Evolutionary conservation across 2,888 invertebrate species (phyloP).

Genomic region (Corbicula japonica): DNA sequence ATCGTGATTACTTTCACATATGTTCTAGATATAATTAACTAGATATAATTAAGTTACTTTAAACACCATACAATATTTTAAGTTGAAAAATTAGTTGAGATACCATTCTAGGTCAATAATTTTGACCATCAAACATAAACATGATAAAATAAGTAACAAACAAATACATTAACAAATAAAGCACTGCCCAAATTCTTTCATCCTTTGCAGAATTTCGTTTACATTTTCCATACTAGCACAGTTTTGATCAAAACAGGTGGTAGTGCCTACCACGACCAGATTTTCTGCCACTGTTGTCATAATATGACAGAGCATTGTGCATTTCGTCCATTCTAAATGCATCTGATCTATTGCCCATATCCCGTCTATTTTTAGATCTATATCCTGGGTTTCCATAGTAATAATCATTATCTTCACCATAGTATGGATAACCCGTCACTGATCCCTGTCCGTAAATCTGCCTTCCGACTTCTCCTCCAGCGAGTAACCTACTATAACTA

Average conservation of each 20-base stretch:
- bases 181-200: background rate
- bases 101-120: too few species aligned
- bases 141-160: background rate
- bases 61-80: too few species aligned
- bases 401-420: constrained; percentile 57
- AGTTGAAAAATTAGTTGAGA: too few species aligned
- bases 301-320: constrained; percentile 47
- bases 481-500: constrained; percentile 28
- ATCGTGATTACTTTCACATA: too few species aligned
- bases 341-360: constrained; percentile 17
- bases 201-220: background rate
- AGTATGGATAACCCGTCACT: constrained; percentile 50
- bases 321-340: constrained; percentile 56
- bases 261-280: constrained; percentile 16
- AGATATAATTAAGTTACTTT: too few species aligned
- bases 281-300: constrained; percentile 32
- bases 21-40: too few species aligned
- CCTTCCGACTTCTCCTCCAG: constrained; percentile 6
- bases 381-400: constrained; percentile 45
- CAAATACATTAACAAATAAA: background rate
- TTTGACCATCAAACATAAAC: background rate
- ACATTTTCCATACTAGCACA: background rate
- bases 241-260: constrained; percentile 23
- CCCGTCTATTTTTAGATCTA: constrained; percentile 24
- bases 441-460: constrained; percentile 49